phyloP scores from a whole-genome alignment of 2,888 invertebrate species.

The Nephrocerus scutellatus region DNA sequence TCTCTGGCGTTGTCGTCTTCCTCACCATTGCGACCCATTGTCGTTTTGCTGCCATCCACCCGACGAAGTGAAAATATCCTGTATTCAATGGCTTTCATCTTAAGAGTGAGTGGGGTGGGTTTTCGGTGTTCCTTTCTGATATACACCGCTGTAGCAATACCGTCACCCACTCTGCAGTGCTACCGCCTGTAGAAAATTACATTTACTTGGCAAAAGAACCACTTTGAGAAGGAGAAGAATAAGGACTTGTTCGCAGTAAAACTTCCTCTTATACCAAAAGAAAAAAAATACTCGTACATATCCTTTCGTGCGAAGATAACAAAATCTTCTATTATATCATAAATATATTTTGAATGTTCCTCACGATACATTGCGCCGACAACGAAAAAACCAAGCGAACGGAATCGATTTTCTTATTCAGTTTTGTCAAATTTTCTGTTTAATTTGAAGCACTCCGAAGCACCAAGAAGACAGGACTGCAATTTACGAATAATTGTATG shows the following conservation, averaged over 20 bases:
- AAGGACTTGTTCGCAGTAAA: neutral
- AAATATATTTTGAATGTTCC: constrained; percentile 29
- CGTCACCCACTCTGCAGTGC: constrained; percentile 12
- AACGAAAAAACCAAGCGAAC: no score
- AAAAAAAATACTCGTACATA: constrained; percentile 27
- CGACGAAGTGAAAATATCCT: neutral
- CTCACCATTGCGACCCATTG: neutral
- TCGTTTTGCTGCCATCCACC: neutral
- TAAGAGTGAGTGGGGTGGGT: no score
- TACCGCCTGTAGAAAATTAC: constrained; percentile 37
- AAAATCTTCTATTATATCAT: constrained; percentile 39
- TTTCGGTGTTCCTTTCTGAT: no score
- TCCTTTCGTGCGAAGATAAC: constrained; percentile 39
- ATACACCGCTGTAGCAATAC: no score
- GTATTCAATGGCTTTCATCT: neutral
- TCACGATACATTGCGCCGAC: no score
- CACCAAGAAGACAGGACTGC: no score
- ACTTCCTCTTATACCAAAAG: neutral
- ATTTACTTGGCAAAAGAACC: constrained; percentile 39
- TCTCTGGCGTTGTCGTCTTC: constrained; percentile 26
- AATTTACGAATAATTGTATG: no score
- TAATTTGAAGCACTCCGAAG: no score
- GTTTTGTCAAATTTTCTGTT: no score
- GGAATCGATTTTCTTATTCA: no score
- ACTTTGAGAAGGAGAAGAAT: constrained; percentile 1